Evolutionary conservation across 2,113 vertebrate species (phyloP).

Genomic region (Plecturocebus donacophilus): DNA sequence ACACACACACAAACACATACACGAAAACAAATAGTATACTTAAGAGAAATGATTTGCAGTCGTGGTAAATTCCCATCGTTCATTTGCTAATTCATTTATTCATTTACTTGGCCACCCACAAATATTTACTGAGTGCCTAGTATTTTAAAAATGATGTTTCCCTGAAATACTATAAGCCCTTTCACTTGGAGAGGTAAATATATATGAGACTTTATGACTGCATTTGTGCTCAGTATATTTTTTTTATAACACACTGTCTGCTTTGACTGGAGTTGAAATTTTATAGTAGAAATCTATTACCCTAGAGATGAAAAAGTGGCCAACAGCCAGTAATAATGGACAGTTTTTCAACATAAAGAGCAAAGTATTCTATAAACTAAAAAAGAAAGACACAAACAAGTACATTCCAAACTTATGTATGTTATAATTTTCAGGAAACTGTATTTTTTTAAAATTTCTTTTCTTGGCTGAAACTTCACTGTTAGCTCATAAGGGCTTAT

Average conservation of each 20-base stretch:
- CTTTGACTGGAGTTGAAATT: constrained; percentile 71
- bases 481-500: constrained; percentile 49
- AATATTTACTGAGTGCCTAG: constrained; percentile 29
- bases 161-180: constrained; percentile 60
- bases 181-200: constrained; percentile 71
- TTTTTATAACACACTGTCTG: constrained; percentile 66
- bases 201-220: constrained; percentile 56
- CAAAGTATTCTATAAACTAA: constrained; percentile 60
- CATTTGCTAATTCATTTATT: constrained; percentile 40
- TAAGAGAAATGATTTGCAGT: constrained; percentile 72
- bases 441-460: constrained; percentile 49
- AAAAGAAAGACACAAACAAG: constrained; percentile 54
- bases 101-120: constrained; percentile 39
- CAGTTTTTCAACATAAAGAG: constrained; percentile 68
- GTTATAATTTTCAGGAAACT: constrained; percentile 61
- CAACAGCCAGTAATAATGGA: constrained; percentile 37
- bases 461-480: constrained; percentile 55
- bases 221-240: constrained; percentile 60
- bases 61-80: constrained; percentile 54
- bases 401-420: constrained; percentile 20
- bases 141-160: constrained; percentile 56
- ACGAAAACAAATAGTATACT: constrained; percentile 45
- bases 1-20: neutral
- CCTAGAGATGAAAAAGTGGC: constrained; percentile 67
- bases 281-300: constrained; percentile 72